Conservation (phyloP, 1,140 invertebrate species). For the Drosophila simulans region DNA sequence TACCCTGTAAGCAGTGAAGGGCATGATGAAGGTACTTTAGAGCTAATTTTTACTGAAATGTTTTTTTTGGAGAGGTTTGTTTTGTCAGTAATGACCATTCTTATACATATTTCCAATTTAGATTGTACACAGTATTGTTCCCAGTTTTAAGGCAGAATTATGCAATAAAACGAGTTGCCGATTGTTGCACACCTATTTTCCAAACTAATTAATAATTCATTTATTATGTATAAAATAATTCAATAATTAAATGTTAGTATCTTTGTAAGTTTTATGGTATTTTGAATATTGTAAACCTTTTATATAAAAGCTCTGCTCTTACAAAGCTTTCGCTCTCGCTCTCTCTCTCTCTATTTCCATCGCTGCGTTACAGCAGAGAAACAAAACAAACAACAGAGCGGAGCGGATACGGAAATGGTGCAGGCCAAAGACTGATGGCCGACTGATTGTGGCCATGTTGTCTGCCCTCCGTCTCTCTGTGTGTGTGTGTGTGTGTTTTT, state of each 20-base stretch:
- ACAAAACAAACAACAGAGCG: constrained; percentile 27
- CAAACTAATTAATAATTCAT: not conserved
- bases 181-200: not conserved
- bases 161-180: no score
- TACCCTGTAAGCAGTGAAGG: not conserved
- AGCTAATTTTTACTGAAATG: no score
- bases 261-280: not conserved
- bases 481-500: not conserved
- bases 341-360: constrained; percentile 1
- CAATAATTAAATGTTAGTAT: not conserved
- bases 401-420: constrained; percentile 52
- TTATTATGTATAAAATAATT: not conserved
- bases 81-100: no score
- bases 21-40: not conserved
- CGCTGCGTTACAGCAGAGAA: constrained; percentile 13
- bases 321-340: not conserved
- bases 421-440: constrained; percentile 31
- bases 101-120: no score
- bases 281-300: not conserved
- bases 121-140: no score
- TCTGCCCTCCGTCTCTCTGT: constrained; percentile 11
- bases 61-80: no score
- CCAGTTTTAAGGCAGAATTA: no score
- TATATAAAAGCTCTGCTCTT: constrained; percentile 1
- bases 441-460: constrained; percentile 39